Base-by-base conservation (phyloP, 2,888 invertebrate species). In the Orthonychiurus folsomi region DNA sequence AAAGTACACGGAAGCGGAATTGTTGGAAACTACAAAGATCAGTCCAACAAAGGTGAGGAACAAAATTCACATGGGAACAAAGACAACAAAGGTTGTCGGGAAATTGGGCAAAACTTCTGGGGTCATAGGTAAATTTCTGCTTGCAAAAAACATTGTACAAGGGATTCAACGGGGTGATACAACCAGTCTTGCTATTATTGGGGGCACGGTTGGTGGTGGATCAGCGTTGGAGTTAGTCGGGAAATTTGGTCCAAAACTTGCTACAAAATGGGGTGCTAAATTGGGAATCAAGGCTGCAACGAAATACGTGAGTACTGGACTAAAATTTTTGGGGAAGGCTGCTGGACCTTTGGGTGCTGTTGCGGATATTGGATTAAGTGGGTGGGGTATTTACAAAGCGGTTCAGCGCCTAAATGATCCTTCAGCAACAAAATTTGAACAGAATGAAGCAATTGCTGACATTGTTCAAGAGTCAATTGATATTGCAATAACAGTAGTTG, bases 401-500 rank as follows among this genome's bases (percentile, higher is more conserved):
- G 50, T 56, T 3, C 18, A 56, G 15, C 12, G 47, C 5, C 28
- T 61, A 1, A 48, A 59, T 5, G 21, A 56, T 21, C 52, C 62
- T 0, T 21, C 18, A 1, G 2, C 27, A 1, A 59, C 56, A 15
- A 63, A 60, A 56, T 65, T 23, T 20, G 63, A 68, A 1, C 57
- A 57, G 20, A 63, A 65, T 50, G 68, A 66, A 55, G 68, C 68
- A 12, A 62, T 68, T 12, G 65, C 65, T n/a, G 63, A 66, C 27
- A 65, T 68, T 56, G 66, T 66, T 1, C 20, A 26, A 2, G 61
- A 57, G 1, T 56, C 65, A 1, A 24, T 68, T 3, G 61, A 62
- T 48, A 66, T 68, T 37, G 63, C 59, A 1, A 57, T 65, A 3
- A 61, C 63, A 1, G 27, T 53, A 3, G 50, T 56, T 1, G 59